A percentile compares a stretch with the other conserved stretches of the same genome.
Conservation (phyloP, 2,797 vertebrate species). For the Gobionotothen gibberifrons region DNA sequence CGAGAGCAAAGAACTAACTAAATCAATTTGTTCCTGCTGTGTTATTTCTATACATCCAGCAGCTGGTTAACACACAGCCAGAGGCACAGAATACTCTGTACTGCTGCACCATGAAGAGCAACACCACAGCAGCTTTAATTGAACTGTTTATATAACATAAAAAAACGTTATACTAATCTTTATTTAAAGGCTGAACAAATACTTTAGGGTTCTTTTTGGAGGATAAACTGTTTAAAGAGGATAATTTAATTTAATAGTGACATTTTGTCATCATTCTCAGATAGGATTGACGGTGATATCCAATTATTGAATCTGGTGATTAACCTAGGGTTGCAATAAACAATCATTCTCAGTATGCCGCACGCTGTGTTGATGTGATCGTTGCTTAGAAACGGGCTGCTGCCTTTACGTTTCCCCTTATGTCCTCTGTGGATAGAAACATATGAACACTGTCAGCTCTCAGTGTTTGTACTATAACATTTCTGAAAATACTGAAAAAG, state of each 20-base stretch:
- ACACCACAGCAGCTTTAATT: background rate
- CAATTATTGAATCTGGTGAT: background rate
- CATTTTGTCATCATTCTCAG: background rate
- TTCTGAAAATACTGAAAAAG: background rate
- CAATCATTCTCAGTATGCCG: background rate
- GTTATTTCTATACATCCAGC: background rate
- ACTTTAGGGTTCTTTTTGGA: too few species aligned
- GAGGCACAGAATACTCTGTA: background rate
- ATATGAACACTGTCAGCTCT: background rate
- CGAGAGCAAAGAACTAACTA: background rate
- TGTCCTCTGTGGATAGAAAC: slow-evolving; percentile 48
- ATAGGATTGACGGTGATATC: background rate
- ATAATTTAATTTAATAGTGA: background rate
- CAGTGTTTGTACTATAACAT: background rate
- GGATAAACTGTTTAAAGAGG: too few species aligned
- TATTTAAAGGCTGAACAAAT: background rate
- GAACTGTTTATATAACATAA: background rate
- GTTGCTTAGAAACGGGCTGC: slow-evolving; percentile 59
- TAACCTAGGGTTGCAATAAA: background rate
- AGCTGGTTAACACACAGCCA: slow-evolving; percentile 4
- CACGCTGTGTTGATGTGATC: slow-evolving; percentile 29
- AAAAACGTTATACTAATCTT: too few species aligned
- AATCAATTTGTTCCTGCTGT: slow-evolving; percentile 24
- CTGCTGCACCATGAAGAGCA: background rate
- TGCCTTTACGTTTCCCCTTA: slow-evolving; percentile 49